Percentiles rank a stretch among this genome's conserved stretches.
phyloP scores from a whole-genome alignment of 2,888 invertebrate genomes.

The Psylliodes chrysocephalus region DNA sequence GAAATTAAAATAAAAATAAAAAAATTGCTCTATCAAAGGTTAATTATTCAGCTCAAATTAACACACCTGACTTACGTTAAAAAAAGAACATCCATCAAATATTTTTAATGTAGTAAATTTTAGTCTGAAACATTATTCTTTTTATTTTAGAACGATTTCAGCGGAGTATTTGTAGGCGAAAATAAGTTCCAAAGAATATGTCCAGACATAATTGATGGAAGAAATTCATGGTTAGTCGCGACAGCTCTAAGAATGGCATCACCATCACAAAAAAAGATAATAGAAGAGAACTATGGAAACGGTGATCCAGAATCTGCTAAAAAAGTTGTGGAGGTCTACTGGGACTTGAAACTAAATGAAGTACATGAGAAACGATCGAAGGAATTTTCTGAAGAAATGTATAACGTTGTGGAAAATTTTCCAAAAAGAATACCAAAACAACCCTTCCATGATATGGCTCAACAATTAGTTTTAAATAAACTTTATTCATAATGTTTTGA shows the following conservation, averaged over 20 bases:
- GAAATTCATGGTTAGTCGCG: constrained; percentile 1
- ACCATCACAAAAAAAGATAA: not conserved
- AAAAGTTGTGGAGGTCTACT: not conserved
- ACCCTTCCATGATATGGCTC: not conserved
- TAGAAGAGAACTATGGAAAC: constrained; percentile 21
- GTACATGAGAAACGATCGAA: not conserved
- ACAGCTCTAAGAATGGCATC: constrained; percentile 5
- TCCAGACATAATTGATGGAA: constrained; percentile 9
- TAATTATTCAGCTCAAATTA: too few species aligned
- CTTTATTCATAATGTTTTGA: not conserved
- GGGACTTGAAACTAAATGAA: constrained; percentile 3
- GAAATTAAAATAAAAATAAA: too few species aligned
- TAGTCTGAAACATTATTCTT: too few species aligned
- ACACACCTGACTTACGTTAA: too few species aligned
- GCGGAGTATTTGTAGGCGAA: constrained; percentile 3
- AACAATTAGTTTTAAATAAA: constrained; percentile 1
- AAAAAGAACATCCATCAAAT: too few species aligned
- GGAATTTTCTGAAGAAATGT: constrained; percentile 1
- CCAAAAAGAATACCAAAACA: not conserved
- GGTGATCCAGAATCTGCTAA: not conserved
- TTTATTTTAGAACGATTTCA: constrained; percentile 18
- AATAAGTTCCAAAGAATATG: not conserved
- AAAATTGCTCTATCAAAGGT: too few species aligned
- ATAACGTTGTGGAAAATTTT: not conserved
- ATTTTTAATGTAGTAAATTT: too few species aligned